phyloP scores from a whole-genome alignment of 2,797 vertebrate species.

The Carapus acus region DNA sequence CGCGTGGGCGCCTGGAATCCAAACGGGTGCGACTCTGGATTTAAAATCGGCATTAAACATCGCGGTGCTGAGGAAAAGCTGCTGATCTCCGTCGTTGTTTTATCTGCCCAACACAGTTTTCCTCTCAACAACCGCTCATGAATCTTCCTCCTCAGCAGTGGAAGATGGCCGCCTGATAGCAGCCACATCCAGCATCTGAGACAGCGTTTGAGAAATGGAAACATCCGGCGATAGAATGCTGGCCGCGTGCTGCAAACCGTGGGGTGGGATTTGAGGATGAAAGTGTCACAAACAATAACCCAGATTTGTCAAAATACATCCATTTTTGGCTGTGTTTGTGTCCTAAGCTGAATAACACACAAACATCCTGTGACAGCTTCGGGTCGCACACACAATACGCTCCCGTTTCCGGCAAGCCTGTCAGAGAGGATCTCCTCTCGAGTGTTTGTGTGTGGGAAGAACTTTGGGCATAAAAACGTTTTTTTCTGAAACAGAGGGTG shows the following conservation, averaged over 20 bases:
- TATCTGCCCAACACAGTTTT: constrained; percentile 58
- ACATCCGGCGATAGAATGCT: constrained; percentile 28
- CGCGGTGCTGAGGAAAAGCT: too few relatives aligned
- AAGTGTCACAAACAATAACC: constrained; percentile 15
- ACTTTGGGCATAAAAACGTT: constrained; percentile 47
- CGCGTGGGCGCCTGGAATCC: too few relatives aligned
- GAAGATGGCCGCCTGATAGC: constrained; percentile 33
- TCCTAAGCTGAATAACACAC: constrained; percentile 38
- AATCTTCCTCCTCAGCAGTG: constrained; percentile 33
- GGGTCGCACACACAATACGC: constrained; percentile 30
- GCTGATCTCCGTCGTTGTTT: constrained; percentile 44
- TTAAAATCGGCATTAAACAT: constrained; percentile 19
- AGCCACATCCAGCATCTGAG: constrained; percentile 19
- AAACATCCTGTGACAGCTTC: constrained; percentile 31
- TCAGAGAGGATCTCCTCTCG: constrained; percentile 52
- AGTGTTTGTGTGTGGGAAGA: constrained; percentile 33
- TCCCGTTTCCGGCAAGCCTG: constrained; percentile 42
- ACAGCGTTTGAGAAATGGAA: constrained; percentile 25
- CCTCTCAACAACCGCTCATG: constrained; percentile 36
- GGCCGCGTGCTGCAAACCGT: constrained; percentile 26
- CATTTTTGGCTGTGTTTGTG: constrained; percentile 24
- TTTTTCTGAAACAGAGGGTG: constrained; percentile 56
- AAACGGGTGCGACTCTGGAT: too few relatives aligned
- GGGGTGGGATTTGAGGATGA: constrained; percentile 21
- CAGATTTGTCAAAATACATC: constrained; percentile 27